Conservation (phyloP, 2,113 vertebrate species). For the Empidonax traillii region DNA sequence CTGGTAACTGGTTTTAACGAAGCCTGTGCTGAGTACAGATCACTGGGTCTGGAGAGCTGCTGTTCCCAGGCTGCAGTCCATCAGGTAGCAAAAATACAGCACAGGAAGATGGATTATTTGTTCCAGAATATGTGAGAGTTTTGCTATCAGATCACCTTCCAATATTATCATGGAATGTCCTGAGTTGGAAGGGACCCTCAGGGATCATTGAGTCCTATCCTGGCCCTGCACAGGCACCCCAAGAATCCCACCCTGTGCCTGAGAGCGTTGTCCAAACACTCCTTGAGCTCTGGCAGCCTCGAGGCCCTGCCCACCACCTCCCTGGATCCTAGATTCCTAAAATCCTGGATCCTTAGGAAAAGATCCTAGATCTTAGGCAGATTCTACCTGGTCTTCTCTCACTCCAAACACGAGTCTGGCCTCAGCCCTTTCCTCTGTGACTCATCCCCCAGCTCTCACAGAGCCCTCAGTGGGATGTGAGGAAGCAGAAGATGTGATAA, state of each 20-base stretch:
- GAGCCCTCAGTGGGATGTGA: background rate
- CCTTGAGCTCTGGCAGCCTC: background rate
- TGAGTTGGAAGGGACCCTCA: background rate
- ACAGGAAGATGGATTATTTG: accelerated
- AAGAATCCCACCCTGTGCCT: background rate
- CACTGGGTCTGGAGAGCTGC: background rate
- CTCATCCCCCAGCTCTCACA: background rate
- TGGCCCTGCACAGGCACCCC: background rate
- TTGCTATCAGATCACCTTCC: background rate
- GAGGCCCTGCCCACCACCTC: accelerated
- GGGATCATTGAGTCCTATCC: background rate
- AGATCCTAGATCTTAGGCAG: background rate
- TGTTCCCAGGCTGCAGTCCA: background rate
- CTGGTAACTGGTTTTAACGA: background rate
- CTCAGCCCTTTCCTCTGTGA: background rate
- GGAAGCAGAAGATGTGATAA: background rate
- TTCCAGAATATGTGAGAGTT: background rate
- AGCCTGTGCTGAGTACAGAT: background rate
- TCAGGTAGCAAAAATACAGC: background rate
- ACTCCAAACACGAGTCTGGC: background rate
- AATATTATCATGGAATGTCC: accelerated
- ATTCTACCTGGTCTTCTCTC: background rate
- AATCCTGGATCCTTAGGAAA: background rate
- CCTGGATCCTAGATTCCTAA: background rate
- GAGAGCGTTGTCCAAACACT: background rate